Evolutionary conservation across 2,888 invertebrate genomes (phyloP), one percentile per base, ranked within the genome.

Genomic region (Ceraclea dissimilis): DNA sequence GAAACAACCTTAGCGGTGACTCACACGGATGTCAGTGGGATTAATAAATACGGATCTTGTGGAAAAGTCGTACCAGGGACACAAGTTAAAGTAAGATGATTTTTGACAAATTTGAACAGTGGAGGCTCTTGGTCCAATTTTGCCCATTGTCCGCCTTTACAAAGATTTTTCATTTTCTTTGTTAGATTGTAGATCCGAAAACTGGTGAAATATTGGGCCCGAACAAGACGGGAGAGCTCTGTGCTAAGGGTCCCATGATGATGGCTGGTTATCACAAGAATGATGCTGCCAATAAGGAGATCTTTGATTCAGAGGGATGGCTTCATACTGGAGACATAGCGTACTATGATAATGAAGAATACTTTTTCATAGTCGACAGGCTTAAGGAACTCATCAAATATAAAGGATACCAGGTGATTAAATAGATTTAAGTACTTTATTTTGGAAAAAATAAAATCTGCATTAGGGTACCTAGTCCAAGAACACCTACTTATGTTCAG

Each of bases 381-480:
- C 73, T 92, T 18, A 94, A 94, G 69, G 93, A 93, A 68, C 81
- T 94, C 22, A 93, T 94, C 66, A 94, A 94, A 70, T 92, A 90
- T 67, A 93, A 93, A 70, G 92, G 86, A 44, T 88, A 84, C 66
- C 86, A 90, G 80, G 88, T 90, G 17, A 16, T n/a, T n/a, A n/a
- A n/a, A n/a, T n/a, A 33, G 8, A 33, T 33, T 10, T 33, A 13
- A 33, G 13, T 33, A 8, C 13, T 10, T 13, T 10, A 10, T 33
- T 33, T 8, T 33, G 33, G 8, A 33, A 13, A 33, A 10, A 33
- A 33, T 33, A 33, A 33, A 13, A 13, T n/a, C n/a, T n/a, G n/a
- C n/a, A n/a, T n/a, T n/a, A n/a, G n/a, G n/a, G n/a, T n/a, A n/a
- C n/a, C n/a, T n/a, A n/a, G n/a, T n/a, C n/a, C n/a, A n/a, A n/a